Base-by-base conservation (phyloP, 1,140 invertebrate species). In the Lysiphlebus fabarum region DNA sequence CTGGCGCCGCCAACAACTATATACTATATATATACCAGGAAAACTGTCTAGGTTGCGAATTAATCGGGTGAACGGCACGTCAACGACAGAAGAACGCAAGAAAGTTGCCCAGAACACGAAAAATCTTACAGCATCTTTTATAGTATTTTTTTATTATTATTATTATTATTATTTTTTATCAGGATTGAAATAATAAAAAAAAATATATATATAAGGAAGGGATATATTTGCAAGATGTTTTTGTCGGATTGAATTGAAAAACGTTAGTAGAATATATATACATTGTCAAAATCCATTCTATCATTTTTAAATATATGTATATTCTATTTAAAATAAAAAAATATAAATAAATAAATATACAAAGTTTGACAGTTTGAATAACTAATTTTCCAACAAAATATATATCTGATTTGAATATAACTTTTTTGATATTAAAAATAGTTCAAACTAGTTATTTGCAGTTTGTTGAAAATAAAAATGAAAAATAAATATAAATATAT, bases 51-150 rank as follows among this genome's bases (percentile, higher is more conserved):
- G 51, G 50, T 55, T 55, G 44, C 53, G 58, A 63, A 63, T 63
- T 63, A 63, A 63, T 63, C 62, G 62, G 54, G 43, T 58, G 59
- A 60, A 40, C 45, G 33, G 55, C 17, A 61, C 58, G 62, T 63
- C 62, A 63, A 58, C 58, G 41, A 17, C 62, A 63, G 62, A 55
- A 53, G 60, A 26, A 26, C 17, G 17, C 17, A 26, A 26, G 58
- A 55, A 56, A 60, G 61, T 62, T 56, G 40, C 45, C 49, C 40
- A 6, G 14, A 49, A 55, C 57, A 41, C 43, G 57, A 62, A 62
- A 58, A 58, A 58, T 51, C 33, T 34, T 7, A 38, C n/a, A 36
- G 40, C 43, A n/a, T 59, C 40, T 14, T 14, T 59, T 59, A 37
- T 43, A 34, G 6, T 36, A 8, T 11, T 26, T 26, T 26, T n/a